Base-by-base conservation (phyloP, 2,888 invertebrate species). In the Zelleria hepariella region DNA sequence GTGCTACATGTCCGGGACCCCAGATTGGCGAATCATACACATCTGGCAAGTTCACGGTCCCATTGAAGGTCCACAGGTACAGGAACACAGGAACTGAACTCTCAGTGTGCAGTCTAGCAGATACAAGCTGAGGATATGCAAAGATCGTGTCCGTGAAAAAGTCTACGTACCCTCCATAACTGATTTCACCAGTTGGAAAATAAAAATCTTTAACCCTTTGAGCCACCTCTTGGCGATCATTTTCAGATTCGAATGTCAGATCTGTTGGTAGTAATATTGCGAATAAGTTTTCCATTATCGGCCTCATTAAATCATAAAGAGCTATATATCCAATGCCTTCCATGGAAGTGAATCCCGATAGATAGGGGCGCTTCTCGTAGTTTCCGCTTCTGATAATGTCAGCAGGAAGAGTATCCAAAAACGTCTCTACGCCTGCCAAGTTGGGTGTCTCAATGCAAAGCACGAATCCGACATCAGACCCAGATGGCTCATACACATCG, bases 291-390 rank as follows among this genome's bases (percentile, higher is more conserved):
- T 57, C 25, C 52, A 60, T 60, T 15, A 15, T 21, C 2, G 27
- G 15, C 25, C 52, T 60, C 10, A 18, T n/a, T 18, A 0, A 15
- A 2, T 59, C 32, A 15, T 26, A 56, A 18, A n/a, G n/a, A n/a
- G n/a, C n/a, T n/a, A n/a, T n/a, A n/a, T 51, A 5, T 20, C 18
- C 49, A 8, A 42, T 32, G 24, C 57, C 57, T 53, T 60, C 60
- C 26, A 52, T 49, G 23, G 32, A 2, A 15, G 60, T 57, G 21
- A 42, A 49, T n/a, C 60, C 60, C 10, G 60, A 42, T 20, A 60
- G n/a, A 6, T 32, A 42, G n/a, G 23, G 57, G 4, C 47, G n/a
- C 10, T 52, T 57, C 7, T 56, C 21, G 48, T 57, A 60, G 18
- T 57, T 53, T 20, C 57, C 57, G 23, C 53, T 53, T 26, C 18